Conservation (phyloP, 2,888 invertebrate genomes). For the Onchidella celtica region DNA sequence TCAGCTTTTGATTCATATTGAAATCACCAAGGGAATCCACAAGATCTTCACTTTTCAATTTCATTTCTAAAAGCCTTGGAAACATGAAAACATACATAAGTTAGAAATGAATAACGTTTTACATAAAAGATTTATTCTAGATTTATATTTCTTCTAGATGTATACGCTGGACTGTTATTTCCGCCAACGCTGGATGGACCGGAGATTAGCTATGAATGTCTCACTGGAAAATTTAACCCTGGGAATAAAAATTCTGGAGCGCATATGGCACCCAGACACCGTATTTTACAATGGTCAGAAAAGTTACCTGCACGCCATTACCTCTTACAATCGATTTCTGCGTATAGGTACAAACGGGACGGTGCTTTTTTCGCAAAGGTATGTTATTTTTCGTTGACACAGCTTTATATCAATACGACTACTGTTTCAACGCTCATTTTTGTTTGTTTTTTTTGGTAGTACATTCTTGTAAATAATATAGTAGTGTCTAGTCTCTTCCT, state of each 20-base stretch:
- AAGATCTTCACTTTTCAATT: too few species aligned
- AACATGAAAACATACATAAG: too few species aligned
- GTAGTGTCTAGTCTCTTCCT: too few species aligned
- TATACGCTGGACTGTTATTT: conserved; percentile 94
- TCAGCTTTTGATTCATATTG: too few species aligned
- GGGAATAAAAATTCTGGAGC: conserved; percentile 90
- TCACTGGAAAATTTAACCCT: conserved; percentile 83
- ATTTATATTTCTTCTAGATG: conserved; percentile 82
- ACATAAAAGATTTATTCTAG: neutral
- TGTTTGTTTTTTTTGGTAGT: too few species aligned
- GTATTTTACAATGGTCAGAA: conserved; percentile 82
- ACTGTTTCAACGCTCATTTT: too few species aligned
- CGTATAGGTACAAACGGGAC: conserved; percentile 94
- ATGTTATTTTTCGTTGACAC: too few species aligned
- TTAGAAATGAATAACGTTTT: too few species aligned
- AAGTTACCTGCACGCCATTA: conserved; percentile 96
- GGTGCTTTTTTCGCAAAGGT: conserved; percentile 97
- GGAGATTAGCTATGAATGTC: conserved; percentile 83
- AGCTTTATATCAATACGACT: too few species aligned
- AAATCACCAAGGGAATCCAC: too few species aligned
- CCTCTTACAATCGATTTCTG: conserved; percentile 95
- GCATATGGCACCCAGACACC: conserved; percentile 97
- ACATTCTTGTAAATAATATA: too few species aligned
- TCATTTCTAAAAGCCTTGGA: too few species aligned
- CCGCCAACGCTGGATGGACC: conserved; percentile 92